These are phyloP conservation scores for Sphinx pinastri DNA, from an alignment of 2,888 invertebrate genomes.

Conservation along the genomic window DNA sequence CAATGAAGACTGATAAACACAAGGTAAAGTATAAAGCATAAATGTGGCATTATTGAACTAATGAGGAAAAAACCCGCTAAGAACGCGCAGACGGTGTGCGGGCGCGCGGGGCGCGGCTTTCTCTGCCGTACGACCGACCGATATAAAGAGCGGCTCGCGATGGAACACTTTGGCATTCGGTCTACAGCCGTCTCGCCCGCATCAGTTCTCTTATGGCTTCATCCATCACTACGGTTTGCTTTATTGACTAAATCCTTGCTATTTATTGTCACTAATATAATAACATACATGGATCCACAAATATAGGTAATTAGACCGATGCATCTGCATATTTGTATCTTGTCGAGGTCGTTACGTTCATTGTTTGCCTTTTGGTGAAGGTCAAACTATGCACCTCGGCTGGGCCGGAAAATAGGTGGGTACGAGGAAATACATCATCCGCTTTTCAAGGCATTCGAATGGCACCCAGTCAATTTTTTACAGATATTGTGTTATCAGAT, in stretches of 20 bases:
- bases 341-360: conserved; percentile 81
- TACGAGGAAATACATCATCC: conserved; percentile 79
- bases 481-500: conserved; percentile 50
- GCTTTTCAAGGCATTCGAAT: conserved; percentile 76
- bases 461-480: conserved; percentile 54
- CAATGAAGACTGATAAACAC: conserved; percentile 74
- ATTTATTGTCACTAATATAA: conserved; percentile 69
- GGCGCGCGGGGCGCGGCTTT: conserved; percentile 80
- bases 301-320: conserved; percentile 74
- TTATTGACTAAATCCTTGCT: conserved; percentile 59
- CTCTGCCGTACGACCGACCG: conserved; percentile 73
- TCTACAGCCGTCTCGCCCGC: conserved; percentile 82
- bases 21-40: conserved; percentile 67
- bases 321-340: conserved; percentile 70
- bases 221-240: conserved; percentile 59
- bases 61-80: conserved; percentile 83
- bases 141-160: conserved; percentile 81
- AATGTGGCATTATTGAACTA: conserved; percentile 75
- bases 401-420: conserved; percentile 73
- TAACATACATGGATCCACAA: conserved; percentile 67
- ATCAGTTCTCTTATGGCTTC: conserved; percentile 64
- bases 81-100: conserved; percentile 53
- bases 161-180: conserved; percentile 82
- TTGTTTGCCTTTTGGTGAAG: conserved; percentile 80
- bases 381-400: conserved; percentile 70